These are phyloP conservation scores for Neolamprologus caudopunctatus DNA, from an alignment of 2,113 vertebrate species.

Conservation along the genomic window DNA sequence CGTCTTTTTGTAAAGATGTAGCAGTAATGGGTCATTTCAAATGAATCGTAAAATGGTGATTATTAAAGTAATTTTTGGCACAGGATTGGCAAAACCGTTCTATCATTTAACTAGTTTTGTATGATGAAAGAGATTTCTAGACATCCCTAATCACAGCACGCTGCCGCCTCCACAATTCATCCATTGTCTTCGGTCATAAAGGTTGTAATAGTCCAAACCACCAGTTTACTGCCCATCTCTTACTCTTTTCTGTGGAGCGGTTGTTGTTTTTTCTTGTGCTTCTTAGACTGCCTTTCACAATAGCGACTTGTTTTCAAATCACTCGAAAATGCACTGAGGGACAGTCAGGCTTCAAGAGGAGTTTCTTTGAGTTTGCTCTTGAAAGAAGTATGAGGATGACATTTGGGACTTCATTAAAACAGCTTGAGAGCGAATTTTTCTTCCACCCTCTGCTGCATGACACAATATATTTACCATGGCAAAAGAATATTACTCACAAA, in stretches of 20 bases:
- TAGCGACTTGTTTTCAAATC: constrained; percentile 43
- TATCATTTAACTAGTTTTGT: background rate
- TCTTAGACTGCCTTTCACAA: background rate
- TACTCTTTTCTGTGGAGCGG: background rate
- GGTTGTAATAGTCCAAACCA: constrained; percentile 13
- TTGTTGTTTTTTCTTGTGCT: background rate
- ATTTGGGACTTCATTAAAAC: constrained; percentile 76
- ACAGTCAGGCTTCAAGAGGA: constrained; percentile 31
- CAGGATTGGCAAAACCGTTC: background rate
- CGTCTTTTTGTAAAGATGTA: constrained; percentile 1
- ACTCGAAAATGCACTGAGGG: constrained; percentile 39
- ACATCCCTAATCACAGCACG: background rate
- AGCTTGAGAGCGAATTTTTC: constrained; percentile 60
- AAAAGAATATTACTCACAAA: constrained; percentile 53
- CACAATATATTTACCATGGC: constrained; percentile 57
- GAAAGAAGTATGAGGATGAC: constrained; percentile 55
- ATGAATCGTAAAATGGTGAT: constrained; percentile 15
- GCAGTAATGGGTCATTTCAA: constrained; percentile 14
- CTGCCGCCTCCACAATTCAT: background rate
- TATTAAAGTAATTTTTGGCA: constrained; percentile 24
- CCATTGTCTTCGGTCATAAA: background rate
- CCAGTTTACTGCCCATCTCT: constrained; percentile 21
- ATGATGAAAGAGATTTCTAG: background rate
- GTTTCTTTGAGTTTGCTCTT: constrained; percentile 41
- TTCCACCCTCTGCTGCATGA: constrained; percentile 56